These are phyloP conservation scores for Aporrectodea caliginosa DNA, from an alignment of 1,140 invertebrate genomes.

Conservation along the genomic window DNA sequence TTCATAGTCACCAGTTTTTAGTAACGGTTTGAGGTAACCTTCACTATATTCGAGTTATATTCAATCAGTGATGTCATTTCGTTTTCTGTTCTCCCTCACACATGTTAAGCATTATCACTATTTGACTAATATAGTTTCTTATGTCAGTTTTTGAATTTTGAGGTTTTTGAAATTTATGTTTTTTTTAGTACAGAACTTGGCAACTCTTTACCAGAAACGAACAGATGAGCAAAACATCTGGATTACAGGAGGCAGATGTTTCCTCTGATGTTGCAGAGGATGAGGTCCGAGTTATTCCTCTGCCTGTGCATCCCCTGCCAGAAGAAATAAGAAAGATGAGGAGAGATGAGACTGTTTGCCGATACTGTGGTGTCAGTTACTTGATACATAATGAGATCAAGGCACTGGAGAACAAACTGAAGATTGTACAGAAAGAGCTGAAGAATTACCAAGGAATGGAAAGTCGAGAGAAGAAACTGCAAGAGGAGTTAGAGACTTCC, in stretches of 20 bases:
- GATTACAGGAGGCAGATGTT: not conserved
- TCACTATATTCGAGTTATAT: no score
- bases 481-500: conserved; percentile 32
- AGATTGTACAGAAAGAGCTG: conserved; percentile 41
- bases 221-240: not conserved
- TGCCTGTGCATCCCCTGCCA: conserved; percentile 50
- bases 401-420: conserved; percentile 48
- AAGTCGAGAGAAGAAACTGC: conserved; percentile 40
- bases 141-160: no score
- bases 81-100: no score
- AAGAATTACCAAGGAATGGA: conserved; percentile 38
- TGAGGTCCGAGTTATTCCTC: conserved; percentile 41
- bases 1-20: no score
- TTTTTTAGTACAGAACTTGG: no score
- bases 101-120: no score
- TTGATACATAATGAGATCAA: conserved; percentile 56
- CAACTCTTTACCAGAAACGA: no score
- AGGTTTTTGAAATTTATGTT: no score
- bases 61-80: no score
- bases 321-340: conserved; percentile 49
- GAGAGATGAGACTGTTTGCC: conserved; percentile 50
- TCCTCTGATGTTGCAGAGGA: not conserved
- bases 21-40: no score
- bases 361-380: conserved; percentile 55
- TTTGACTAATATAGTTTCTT: no score